Evolutionary conservation across 2,888 invertebrate genomes (phyloP), one percentile per base, ranked within the genome.

Genomic region (Lasioglossum morio): DNA sequence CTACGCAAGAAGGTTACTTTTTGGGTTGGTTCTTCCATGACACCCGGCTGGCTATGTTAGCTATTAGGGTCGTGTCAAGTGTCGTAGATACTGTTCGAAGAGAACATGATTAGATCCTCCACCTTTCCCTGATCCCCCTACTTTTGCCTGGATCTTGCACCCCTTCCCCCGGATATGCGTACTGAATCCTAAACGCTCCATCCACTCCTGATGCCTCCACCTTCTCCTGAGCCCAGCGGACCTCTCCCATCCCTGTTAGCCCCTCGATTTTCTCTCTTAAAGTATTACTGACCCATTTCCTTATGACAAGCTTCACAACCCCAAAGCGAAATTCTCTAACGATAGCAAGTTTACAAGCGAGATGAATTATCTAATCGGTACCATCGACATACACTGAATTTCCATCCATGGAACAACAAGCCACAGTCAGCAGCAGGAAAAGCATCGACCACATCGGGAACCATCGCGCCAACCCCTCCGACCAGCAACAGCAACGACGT

Each of bases 401-500:
- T 30, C 16, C 23, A 53, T 10, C 23, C 85, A 82, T 80, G 75
- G 53, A 69, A 46, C 40, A 16, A 57, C 12, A 34, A 69, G 37
- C 53, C 23, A 7, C 43, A 43, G n/a, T 75, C 53, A 30, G 63
- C 34, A 70, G 69, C 60, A 53, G 43, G n/a, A 82, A 63, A 72
- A 60, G 77, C 78, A 79, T 80, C 63, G 60, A 70, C 76, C 70
- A 69, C 72, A 72, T 40, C 46, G 60, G 78, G 63, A 43, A 43
- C 70, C 46, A 74, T 30, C 82, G 78, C 73, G 82, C 57, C 72
- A 63, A 63, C 77, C 81, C 74, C 72, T 69, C 69, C 66, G 75
- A 57, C 63, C 69, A 78, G 80, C 80, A 43, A 48, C 73, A 75
- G 87, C 75, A 81, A 73, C 86, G 87, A 81, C 89, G 85, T 89